Evolutionary conservation across 2,113 vertebrate species (phyloP).

Genomic region (Hystrix brachyura): DNA sequence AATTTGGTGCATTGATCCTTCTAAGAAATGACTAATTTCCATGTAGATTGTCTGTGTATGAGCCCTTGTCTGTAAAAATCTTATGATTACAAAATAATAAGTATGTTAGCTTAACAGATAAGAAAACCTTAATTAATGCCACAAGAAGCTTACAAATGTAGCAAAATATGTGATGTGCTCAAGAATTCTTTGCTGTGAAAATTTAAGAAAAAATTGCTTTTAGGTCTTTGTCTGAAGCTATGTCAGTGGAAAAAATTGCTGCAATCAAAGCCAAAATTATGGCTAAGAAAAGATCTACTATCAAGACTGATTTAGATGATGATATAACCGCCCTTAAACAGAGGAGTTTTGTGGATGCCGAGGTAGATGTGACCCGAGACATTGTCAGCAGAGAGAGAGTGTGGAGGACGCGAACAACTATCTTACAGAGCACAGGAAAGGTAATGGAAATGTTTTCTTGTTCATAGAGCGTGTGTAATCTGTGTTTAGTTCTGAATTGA

Average conservation of each 20-base stretch:
- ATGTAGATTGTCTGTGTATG: neutral
- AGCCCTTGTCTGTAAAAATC: neutral
- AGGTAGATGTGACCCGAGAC: conserved; percentile 98
- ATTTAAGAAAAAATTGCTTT: conserved; percentile 69
- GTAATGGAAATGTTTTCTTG: conserved; percentile 84
- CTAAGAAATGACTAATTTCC: conserved; percentile 43
- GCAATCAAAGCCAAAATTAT: conserved; percentile 99
- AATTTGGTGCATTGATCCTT: neutral
- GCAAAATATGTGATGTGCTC: neutral
- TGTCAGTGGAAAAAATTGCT: conserved; percentile 99
- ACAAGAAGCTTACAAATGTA: conserved; percentile 10
- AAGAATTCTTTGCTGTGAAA: conserved; percentile 50
- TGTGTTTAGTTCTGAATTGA: neutral
- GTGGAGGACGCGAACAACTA: conserved; percentile 98
- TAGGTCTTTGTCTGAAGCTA: conserved; percentile 99
- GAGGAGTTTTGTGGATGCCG: conserved; percentile 98
- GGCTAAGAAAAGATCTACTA: conserved; percentile 99
- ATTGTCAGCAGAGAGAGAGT: conserved; percentile 99
- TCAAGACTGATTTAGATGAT: conserved; percentile 98
- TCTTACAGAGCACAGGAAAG: conserved; percentile 99
- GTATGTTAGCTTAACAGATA: neutral
- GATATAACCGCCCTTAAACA: conserved; percentile 97
- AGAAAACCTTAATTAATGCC: conserved; percentile 51
- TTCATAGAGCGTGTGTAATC: neutral
- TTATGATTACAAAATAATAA: neutral